These are phyloP conservation scores for Malurus leucopterus DNA, from an alignment of 2,797 vertebrate species.

Conservation along the genomic window DNA sequence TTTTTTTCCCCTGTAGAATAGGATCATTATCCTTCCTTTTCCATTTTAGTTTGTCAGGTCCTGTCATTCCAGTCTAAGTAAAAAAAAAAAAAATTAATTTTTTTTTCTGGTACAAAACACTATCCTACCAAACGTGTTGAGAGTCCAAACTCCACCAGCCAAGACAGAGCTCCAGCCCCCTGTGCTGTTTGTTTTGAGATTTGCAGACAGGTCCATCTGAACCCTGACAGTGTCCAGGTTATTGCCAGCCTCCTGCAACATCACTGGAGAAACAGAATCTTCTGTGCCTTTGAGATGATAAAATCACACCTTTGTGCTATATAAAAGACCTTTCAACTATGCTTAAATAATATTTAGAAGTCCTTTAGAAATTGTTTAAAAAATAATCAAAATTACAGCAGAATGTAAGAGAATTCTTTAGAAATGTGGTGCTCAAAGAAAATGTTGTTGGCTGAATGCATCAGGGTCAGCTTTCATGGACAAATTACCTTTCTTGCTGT, in stretches of 20 bases:
- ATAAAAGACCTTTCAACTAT: neutral
- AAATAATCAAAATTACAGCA: neutral
- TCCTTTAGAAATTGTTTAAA: neutral
- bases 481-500: neutral
- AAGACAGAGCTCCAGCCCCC: neutral
- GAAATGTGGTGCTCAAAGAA: neutral
- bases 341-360: neutral
- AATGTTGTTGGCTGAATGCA: neutral
- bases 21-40: neutral
- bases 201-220: neutral
- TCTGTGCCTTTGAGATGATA: neutral
- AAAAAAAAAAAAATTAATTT: neutral
- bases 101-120: neutral
- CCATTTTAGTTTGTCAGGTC: neutral
- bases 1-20: fast-evolving
- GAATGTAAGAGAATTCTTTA: neutral
- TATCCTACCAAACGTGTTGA: neutral
- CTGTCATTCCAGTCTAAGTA: neutral
- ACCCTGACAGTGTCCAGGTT: neutral
- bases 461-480: neutral
- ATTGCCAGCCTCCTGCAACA: neutral
- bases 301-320: neutral
- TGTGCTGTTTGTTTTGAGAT: neutral
- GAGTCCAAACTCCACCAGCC: neutral
- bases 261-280: neutral